Percentiles rank a stretch among this genome's conserved stretches.
These are phyloP conservation scores for Leptopilina drosophilae DNA, from an alignment of 2,888 invertebrate genomes.

Conservation along the genomic window DNA sequence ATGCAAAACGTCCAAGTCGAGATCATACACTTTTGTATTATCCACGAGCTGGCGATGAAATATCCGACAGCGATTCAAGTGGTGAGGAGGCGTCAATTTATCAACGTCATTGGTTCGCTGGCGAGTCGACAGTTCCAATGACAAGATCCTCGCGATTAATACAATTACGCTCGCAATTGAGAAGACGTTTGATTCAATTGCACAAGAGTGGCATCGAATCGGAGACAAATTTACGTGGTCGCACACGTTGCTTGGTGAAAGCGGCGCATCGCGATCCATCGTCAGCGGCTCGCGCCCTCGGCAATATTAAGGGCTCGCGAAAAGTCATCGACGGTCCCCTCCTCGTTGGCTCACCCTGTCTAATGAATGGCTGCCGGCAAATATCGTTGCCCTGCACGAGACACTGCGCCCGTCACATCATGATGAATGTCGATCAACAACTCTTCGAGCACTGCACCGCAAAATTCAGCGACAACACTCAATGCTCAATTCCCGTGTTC, in stretches of 20 bases:
- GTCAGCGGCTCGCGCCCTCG: conserved; percentile 64
- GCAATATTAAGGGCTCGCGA: conserved; percentile 54
- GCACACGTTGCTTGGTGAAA: conserved; percentile 67
- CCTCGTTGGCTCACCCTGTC: conserved; percentile 70
- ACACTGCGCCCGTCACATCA: conserved; percentile 91
- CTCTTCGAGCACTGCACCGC: conserved; percentile 89
- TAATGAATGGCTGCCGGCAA: conserved; percentile 74
- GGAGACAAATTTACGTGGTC: conserved; percentile 64
- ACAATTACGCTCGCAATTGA: conserved; percentile 75
- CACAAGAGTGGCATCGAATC: conserved; percentile 71
- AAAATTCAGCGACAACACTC: conserved; percentile 87
- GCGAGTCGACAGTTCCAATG: conserved; percentile 66
- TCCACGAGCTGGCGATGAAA: conserved; percentile 75
- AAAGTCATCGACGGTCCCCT: conserved; percentile 67
- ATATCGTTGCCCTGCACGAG: conserved; percentile 86
- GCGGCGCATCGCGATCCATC: conserved; percentile 66
- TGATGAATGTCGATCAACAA: conserved; percentile 90
- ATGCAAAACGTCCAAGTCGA: conserved; percentile 64
- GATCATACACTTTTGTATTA: conserved; percentile 74
- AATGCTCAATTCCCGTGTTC: conserved; percentile 88
- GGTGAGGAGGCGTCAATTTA: conserved; percentile 74
- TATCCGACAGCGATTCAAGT: conserved; percentile 77
- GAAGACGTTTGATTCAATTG: conserved; percentile 78
- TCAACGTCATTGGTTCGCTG: conserved; percentile 77
- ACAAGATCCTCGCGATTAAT: conserved; percentile 72